A percentile compares a stretch with the other conserved stretches of the same genome.
Conservation (phyloP, 2,888 invertebrate genomes). For the Rhamphomyia laevipes region DNA sequence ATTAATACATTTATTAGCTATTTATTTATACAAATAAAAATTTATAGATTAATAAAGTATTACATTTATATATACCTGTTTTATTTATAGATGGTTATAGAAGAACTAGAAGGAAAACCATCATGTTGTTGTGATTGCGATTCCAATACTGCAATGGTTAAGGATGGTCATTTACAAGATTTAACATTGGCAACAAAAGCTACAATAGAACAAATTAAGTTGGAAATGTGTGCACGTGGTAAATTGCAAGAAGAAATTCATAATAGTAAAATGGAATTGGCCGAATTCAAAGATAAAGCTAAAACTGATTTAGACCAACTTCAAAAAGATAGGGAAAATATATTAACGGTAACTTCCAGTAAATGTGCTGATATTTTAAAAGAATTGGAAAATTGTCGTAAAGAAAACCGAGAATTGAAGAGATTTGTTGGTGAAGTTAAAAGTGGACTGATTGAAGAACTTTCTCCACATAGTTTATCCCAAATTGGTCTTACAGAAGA, state of each 20-base stretch:
- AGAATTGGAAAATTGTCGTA: too few relatives aligned
- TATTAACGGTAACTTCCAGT: too few relatives aligned
- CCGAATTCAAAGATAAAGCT: neutral
- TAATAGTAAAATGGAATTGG: neutral
- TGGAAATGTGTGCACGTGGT: neutral
- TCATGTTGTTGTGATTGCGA: neutral
- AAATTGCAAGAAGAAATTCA: constrained; percentile 6
- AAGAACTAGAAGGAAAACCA: neutral
- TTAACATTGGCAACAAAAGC: constrained; percentile 25
- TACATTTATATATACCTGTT: neutral
- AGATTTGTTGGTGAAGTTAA: too few relatives aligned
- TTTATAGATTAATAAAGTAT: neutral
- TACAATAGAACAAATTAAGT: constrained; percentile 24
- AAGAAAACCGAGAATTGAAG: too few relatives aligned
- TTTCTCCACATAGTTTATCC: too few relatives aligned
- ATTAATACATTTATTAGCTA: too few relatives aligned
- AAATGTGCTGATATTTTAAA: too few relatives aligned
- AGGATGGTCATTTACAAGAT: constrained; percentile 23
- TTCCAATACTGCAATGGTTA: neutral
- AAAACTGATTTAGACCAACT: too few relatives aligned
- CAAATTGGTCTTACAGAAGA: too few relatives aligned
- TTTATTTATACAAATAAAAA: neutral
- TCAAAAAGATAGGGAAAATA: too few relatives aligned
- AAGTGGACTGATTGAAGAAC: too few relatives aligned
- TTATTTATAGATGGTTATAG: neutral